Conservation (phyloP, 2,888 invertebrate genomes). For the Syrphus vitripennis region DNA sequence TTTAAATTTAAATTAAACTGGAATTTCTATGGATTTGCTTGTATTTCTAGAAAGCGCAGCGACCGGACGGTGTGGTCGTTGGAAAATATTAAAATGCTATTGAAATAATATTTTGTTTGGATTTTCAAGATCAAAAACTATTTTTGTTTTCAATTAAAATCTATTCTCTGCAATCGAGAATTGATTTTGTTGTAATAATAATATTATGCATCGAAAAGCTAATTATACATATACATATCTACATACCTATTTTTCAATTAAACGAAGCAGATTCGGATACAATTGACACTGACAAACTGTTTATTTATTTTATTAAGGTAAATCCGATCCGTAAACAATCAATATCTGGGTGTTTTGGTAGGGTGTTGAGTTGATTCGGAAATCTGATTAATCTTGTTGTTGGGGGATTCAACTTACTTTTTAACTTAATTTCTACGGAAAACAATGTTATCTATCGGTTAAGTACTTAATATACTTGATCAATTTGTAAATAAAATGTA, state of each 20-base stretch:
- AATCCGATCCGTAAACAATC: neutral
- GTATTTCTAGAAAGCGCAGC: neutral
- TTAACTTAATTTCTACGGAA: neutral
- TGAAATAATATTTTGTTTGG: conserved; percentile 5
- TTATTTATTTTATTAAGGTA: conserved; percentile 21
- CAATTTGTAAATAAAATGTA: too few relatives aligned
- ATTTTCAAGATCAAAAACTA: conserved; percentile 10
- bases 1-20: neutral
- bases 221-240: neutral
- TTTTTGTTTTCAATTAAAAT: conserved; percentile 21
- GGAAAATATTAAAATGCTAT: neutral
- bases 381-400: neutral
- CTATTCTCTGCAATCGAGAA: neutral
- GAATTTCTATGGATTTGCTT: neutral
- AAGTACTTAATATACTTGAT: too few relatives aligned
- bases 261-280: neutral
- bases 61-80: neutral
- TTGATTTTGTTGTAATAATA: conserved; percentile 6
- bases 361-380: neutral
- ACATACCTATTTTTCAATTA: neutral
- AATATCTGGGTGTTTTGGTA: neutral
- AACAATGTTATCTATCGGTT: too few relatives aligned
- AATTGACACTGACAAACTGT: conserved; percentile 18
- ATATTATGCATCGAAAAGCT: neutral
- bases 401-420: neutral